Evolutionary conservation across 2,797 vertebrate genomes (phyloP).

Genomic region (Cossypha heuglini): DNA sequence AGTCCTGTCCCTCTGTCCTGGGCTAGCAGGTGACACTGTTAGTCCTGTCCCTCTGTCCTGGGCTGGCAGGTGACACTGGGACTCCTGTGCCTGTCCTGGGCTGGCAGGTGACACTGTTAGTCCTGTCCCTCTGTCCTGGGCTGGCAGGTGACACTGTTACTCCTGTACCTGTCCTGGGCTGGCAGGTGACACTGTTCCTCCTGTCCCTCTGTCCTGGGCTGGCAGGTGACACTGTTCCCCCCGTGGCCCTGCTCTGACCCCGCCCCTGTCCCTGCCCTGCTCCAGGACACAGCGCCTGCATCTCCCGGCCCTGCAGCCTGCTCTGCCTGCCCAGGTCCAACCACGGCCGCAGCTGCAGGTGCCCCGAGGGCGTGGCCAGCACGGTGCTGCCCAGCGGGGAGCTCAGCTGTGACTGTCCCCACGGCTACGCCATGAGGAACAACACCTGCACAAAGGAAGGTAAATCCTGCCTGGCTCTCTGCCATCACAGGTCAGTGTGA

Average conservation of each 20-base stretch:
- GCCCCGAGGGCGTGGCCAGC: slow-evolving; percentile 85
- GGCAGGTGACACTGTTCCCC: not conserved
- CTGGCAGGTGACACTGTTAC: not conserved
- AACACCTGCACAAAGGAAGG: slow-evolving; percentile 86
- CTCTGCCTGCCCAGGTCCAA: slow-evolving; percentile 90
- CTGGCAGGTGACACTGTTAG: no score
- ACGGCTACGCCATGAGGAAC: slow-evolving; percentile 83
- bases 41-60: accelerated
- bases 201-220: not conserved
- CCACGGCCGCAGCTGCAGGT: slow-evolving; percentile 84
- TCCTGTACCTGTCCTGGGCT: accelerated
- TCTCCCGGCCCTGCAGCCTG: slow-evolving; percentile 86
- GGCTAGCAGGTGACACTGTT: not conserved
- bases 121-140: no score
- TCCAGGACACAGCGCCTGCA: slow-evolving; percentile 88
- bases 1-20: not conserved
- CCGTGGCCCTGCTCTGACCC: accelerated
- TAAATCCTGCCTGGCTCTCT: slow-evolving; percentile 20
- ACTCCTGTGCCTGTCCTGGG: no score
- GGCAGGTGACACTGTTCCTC: not conserved
- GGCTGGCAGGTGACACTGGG: no score
- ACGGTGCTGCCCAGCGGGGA: slow-evolving; percentile 80
- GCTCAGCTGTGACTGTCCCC: slow-evolving; percentile 87
- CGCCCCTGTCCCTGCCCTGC: not conserved
- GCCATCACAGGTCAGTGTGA: accelerated